A percentile compares a stretch with the other conserved stretches of the same genome.
phyloP scores from a whole-genome alignment of 2,888 invertebrate genomes.

The Acheta domesticus region DNA sequence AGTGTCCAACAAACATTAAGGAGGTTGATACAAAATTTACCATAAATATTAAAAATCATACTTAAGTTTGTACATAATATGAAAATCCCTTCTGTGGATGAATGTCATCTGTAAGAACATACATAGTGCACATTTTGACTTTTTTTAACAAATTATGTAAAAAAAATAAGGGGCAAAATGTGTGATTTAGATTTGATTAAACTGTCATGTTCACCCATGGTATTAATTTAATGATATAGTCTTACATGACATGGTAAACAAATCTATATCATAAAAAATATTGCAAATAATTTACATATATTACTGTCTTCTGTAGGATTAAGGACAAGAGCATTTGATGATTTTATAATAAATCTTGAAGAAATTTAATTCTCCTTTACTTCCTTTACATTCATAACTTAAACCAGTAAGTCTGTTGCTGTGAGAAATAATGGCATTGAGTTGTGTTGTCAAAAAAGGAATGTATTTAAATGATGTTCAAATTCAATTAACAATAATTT shows the following conservation, averaged over 20 bases:
- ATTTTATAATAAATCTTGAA: conserved; percentile 39
- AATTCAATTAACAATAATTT: too few relatives aligned
- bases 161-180: conserved; percentile 25
- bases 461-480: too few relatives aligned
- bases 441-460: too few relatives aligned
- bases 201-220: conserved; percentile 21
- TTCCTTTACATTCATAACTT: background rate
- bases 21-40: conserved; percentile 23
- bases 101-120: conserved; percentile 22
- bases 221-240: conserved; percentile 28
- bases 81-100: conserved; percentile 27
- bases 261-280: conserved; percentile 32
- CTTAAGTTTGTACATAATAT: conserved; percentile 38
- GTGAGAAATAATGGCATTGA: too few relatives aligned
- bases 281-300: conserved; percentile 36
- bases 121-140: conserved; percentile 23
- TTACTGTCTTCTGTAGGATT: conserved; percentile 39
- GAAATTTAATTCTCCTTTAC: conserved; percentile 32
- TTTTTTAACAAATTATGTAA: conserved; percentile 29
- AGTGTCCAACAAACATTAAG: conserved; percentile 33
- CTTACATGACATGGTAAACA: conserved; percentile 26
- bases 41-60: conserved; percentile 23
- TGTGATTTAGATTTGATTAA: conserved; percentile 30
- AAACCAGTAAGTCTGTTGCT: too few relatives aligned
- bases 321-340: conserved; percentile 38